Evolutionary conservation across 2,888 invertebrate genomes (phyloP), one percentile per base, ranked within the genome.

Genomic region (Crepidodera aurea): DNA sequence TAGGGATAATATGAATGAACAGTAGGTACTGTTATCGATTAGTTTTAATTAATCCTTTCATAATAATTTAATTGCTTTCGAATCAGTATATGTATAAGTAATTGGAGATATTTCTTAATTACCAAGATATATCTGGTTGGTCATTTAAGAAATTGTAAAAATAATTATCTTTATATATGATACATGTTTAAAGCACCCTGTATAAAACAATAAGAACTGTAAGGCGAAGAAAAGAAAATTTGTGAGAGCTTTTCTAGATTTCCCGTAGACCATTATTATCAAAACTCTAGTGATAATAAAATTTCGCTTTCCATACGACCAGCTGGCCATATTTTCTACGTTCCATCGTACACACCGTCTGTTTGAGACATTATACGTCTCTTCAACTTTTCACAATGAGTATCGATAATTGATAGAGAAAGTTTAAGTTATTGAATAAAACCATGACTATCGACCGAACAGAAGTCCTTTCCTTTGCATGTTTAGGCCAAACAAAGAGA

Each of bases 371-470:
- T 64, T 69, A 64, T 62, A 68, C 55, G 65, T 57, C 63, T 67
- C 67, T 68, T 66, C 67, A 71, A 70, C 66, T 67, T 72, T 71
- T 64, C 67, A 64, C 71, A 73, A 71, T 71, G 70, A 71, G 68
- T 73, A 74, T 71, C 66, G 72, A 74, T 74, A 75, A 74, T 72
- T 73, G 71, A 74, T 75, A 69, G 72, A 64, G 58, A 69, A 74
- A 75, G 70, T 75, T 75, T 66, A 55, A 65, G 63, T 62, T 65
- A 57, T 62, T 40, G 62, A 54, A 64, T 60, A 55, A 55, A 64
- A 60, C 22, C 57, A 63, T 51, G 61, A 34, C 62, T 53, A 58
- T 57, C 54, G 63, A 53, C 25, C 46, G 42, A 37, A 16, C 51
- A 27, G 50, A 54, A 59, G 50, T 62, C 56, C 42, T 29, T 40